phyloP scores from a whole-genome alignment of 1,140 invertebrate species.

The Pectinophora gossypiella region DNA sequence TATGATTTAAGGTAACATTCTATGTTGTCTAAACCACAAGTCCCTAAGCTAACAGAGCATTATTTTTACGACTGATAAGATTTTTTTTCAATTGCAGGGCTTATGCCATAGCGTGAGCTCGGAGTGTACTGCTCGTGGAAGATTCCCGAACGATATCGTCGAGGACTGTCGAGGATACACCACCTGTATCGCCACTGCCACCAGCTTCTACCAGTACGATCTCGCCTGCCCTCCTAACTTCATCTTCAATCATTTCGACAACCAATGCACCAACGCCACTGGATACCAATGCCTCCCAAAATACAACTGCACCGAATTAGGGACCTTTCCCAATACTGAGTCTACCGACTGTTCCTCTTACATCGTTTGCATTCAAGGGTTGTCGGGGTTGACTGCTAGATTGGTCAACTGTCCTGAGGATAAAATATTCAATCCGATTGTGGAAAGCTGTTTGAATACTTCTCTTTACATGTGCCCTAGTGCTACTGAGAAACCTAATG shows the following conservation, averaged over 20 bases:
- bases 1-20: too few species aligned
- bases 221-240: conserved; percentile 45
- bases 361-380: conserved; percentile 40
- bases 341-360: conserved; percentile 32
- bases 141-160: conserved; percentile 41
- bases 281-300: conserved; percentile 38
- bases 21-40: too few species aligned
- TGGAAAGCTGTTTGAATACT: conserved; percentile 34
- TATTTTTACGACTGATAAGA: background rate
- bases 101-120: conserved; percentile 21
- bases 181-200: conserved; percentile 39
- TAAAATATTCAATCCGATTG: conserved; percentile 27
- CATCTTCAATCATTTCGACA: conserved; percentile 47
- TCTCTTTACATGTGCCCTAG: conserved; percentile 23
- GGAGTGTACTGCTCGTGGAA: conserved; percentile 38
- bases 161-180: conserved; percentile 47
- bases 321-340: conserved; percentile 27
- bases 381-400: conserved; percentile 36
- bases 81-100: conserved; percentile 30
- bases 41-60: background rate
- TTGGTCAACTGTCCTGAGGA: conserved; percentile 33
- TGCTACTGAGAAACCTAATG: background rate
- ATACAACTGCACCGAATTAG: conserved; percentile 36
- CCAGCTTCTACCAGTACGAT: conserved; percentile 36
- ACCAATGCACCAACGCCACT: conserved; percentile 49